Evolutionary conservation across 2,113 vertebrate species (phyloP), one percentile per base, ranked within the genome.

Genomic region (Tragelaphus strepsiceros): DNA sequence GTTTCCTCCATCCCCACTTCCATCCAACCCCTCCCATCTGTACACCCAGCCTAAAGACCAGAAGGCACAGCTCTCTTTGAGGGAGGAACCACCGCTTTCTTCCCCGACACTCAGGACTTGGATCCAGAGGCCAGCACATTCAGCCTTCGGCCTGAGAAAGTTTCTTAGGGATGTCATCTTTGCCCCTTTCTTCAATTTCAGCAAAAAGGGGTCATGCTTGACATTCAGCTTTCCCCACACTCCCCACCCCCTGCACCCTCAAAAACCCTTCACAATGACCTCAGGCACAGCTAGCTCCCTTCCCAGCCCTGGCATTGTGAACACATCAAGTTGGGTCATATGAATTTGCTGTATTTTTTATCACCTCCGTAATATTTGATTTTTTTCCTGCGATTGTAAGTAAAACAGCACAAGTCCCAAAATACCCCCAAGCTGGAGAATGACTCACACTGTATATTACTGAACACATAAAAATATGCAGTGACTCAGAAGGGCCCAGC

Each of bases 381-480:
- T 97, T 98, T 96, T 96, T 97, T 35, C 46, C 97, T 98, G 96
- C 94, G 97, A 97, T 98, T 98, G 97, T 98, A 98, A 98, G 97
- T 95, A 98, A 98, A 98, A 98, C 97, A 98, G 90, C 96, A 97
- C 98, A 98, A 98, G 98, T 98, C 98, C 98, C 98, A 98, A 99
- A 99, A 99, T 99, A 99, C 98, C 98, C 98, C 96, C 98, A 97
- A 98, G 98, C 96, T 96, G 96, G 93, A 98, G 98, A 98, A 98
- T 99, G 98, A 99, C 98, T 99, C 99, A 98, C 98, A 96, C 97
- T 98, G 96, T 98, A 98, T 78, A 98, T 99, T 95, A 98, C 64
- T 98, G 98, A 98, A 97, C 92, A 97, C 95, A 97, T 95, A 98
- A 98, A 99, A 99, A 98, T 98, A 98, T 98, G 97, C 96, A 17